Base-by-base conservation (phyloP, 2,113 vertebrate genomes). In the Tonatia bakeri region DNA sequence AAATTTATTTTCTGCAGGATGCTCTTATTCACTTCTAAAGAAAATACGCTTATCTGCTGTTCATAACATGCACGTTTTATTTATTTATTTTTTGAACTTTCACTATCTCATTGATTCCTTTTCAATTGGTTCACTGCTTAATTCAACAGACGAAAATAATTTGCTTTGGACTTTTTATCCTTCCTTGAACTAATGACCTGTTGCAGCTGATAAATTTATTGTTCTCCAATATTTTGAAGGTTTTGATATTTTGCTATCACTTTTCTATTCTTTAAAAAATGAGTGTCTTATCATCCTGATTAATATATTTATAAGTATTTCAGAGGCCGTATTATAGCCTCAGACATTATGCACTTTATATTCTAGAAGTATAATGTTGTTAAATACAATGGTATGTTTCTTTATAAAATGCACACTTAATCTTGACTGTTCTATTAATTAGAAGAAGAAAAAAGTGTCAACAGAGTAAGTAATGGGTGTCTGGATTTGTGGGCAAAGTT, bases 131-230 rank as follows among this genome's bases (percentile, higher is more conserved):
- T 91, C 43, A 88, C 45, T 84, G 64, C 28, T 91, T 88, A 61
- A 95, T 84, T 95, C 45, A 88, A 80, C 20, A 84, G 43, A 65
- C 70, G 20, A 82, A 36, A 87, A n/a, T 82, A 72, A 79, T 79
- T 84, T 91, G 45, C 67, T 83, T 87, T 91, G 28, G 67, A 65
- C 47, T 56, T 72, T 76, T 86, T 76, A 50, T 77, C 26, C n/a
- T 72, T 87, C 69, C n/a, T 96, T 67, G 26, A 83, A 87, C 61
- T 91, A 91, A 73, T 72, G 64, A 91, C 38, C 38, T 91, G 83
- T 50, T 65, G 16, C 31, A 15, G 45, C 20, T 79, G 52, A 91
- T 77, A 87, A 69, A 72, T 91, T 64, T 47, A 47, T 72, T 91
- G 81, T 92, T 65, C 36, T 45, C 33, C 14, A 91, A 43, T 72